phyloP scores from a whole-genome alignment of 2,888 invertebrate genomes.

The Agriotes lineatus region DNA sequence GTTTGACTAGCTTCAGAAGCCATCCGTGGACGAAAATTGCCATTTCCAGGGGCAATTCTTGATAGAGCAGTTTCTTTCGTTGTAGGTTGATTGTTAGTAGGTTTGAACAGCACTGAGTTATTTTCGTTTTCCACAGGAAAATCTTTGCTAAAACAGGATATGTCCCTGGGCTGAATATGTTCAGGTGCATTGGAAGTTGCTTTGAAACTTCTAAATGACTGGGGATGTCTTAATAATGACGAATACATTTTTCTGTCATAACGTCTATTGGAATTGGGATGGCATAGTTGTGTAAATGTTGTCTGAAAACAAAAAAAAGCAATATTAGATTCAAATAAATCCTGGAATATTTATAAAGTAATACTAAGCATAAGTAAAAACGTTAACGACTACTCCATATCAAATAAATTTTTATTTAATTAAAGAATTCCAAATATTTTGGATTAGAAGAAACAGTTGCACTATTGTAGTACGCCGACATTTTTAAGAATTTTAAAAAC shows the following conservation, averaged over 20 bases:
- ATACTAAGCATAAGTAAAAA: too few species aligned
- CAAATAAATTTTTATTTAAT: too few species aligned
- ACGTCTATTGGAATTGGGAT: constrained; percentile 52
- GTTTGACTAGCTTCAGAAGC: constrained; percentile 59
- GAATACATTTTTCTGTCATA: constrained; percentile 45
- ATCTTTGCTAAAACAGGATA: not conserved
- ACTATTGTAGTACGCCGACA: too few species aligned
- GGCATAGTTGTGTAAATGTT: constrained; percentile 65
- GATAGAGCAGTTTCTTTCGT: constrained; percentile 27
- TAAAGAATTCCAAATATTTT: too few species aligned
- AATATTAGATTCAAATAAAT: too few species aligned
- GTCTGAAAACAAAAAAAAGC: too few species aligned
- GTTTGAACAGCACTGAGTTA: not conserved
- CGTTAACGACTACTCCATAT: too few species aligned
- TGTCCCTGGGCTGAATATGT: not conserved
- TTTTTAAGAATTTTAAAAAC: too few species aligned
- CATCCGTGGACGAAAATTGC: constrained; percentile 51
- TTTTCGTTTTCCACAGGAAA: not conserved
- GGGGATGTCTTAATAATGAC: constrained; percentile 49
- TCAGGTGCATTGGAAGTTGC: constrained; percentile 33
- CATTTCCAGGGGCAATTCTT: not conserved
- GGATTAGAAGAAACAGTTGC: too few species aligned
- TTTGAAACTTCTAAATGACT: constrained; percentile 46
- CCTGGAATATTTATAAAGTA: too few species aligned
- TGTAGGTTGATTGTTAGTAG: not conserved